Evolutionary conservation across 2,113 vertebrate species (phyloP).

Genomic region (Lepus europaeus): DNA sequence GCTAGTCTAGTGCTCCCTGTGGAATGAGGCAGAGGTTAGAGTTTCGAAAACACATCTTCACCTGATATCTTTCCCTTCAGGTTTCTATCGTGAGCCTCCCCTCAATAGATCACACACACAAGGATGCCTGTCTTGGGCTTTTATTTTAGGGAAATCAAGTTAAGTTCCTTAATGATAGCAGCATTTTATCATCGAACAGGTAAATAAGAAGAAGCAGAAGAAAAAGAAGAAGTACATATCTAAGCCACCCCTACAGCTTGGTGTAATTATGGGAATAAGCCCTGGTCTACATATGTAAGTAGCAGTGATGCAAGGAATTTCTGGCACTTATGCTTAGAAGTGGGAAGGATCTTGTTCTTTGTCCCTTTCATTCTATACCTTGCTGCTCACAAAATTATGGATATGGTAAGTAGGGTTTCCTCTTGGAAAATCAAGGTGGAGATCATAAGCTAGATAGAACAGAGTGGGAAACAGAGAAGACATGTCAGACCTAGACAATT

Average conservation of each 20-base stretch:
- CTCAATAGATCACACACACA: background rate
- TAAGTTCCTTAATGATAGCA: background rate
- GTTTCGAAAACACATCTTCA: constrained; percentile 27
- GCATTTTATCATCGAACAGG: background rate
- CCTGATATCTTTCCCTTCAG: background rate
- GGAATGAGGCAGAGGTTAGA: background rate
- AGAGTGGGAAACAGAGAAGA: background rate
- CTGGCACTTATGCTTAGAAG: constrained; percentile 5
- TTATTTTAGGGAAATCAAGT: constrained; percentile 3
- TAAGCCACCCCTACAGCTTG: background rate
- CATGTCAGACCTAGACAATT: background rate
- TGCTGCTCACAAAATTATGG: background rate
- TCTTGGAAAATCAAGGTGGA: constrained; percentile 31
- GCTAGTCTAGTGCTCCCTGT: background rate
- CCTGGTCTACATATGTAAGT: background rate
- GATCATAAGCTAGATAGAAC: background rate
- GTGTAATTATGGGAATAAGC: background rate
- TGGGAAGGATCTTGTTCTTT: background rate
- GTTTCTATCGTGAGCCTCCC: background rate
- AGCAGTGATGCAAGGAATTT: background rate
- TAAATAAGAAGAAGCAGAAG: background rate
- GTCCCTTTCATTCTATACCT: background rate
- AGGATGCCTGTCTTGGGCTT: background rate
- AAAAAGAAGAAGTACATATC: background rate
- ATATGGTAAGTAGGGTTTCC: background rate